phyloP scores from a whole-genome alignment of 2,797 vertebrate species.

The Aratinga solstitialis region DNA sequence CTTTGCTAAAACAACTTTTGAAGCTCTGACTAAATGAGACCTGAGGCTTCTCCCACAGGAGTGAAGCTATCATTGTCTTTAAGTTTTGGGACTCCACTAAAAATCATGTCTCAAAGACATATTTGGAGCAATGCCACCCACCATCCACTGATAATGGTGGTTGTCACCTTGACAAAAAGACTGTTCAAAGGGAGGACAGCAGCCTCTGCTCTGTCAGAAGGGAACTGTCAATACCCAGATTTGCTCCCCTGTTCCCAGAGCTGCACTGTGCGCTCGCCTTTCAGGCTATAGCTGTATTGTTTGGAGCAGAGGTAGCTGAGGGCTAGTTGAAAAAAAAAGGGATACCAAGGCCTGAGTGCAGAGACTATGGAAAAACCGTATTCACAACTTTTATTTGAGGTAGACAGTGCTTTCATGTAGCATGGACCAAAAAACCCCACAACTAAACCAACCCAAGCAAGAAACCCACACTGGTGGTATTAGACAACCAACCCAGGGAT shows the following conservation, averaged over 20 bases:
- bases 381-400: not conserved
- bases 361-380: not conserved
- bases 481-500: not conserved
- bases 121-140: not conserved
- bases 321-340: not conserved
- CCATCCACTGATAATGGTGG: rapidly evolving
- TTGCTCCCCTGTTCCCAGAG: not conserved
- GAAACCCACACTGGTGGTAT: not conserved
- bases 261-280: not conserved
- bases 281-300: not conserved
- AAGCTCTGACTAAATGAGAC: not conserved
- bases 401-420: not conserved
- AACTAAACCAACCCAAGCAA: not conserved
- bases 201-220: not conserved
- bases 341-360: not conserved
- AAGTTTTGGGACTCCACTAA: not conserved
- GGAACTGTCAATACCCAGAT: no score
- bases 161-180: rapidly evolving
- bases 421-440: rapidly evolving
- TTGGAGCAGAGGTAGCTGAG: not conserved
- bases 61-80: not conserved
- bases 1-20: not conserved
- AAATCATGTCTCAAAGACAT: not conserved
- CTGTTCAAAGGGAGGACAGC: not conserved
- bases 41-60: not conserved